Percentiles rank a stretch among this genome's conserved stretches.
phyloP scores from a whole-genome alignment of 1,140 invertebrate species.

The Callitettix versicolor region DNA sequence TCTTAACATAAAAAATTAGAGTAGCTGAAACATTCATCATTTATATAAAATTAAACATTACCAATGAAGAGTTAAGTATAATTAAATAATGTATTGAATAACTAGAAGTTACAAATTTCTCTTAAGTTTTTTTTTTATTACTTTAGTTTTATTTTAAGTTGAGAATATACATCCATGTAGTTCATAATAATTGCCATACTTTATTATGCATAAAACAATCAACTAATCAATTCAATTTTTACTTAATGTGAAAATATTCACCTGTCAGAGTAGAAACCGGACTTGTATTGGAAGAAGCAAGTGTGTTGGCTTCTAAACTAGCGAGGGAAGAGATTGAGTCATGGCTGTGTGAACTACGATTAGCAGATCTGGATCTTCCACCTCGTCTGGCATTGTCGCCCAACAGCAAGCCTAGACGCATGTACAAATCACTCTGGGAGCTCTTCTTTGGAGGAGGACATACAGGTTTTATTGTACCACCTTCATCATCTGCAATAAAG shows the following conservation, averaged over 20 bases:
- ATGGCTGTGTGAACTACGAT: constrained; percentile 16
- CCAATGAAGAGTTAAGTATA: too few relatives aligned
- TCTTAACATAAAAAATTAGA: too few relatives aligned
- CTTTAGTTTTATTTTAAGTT: too few relatives aligned
- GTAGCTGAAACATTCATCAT: too few relatives aligned
- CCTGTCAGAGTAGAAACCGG: constrained; percentile 80
- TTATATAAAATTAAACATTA: too few relatives aligned
- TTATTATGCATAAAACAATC: too few relatives aligned
- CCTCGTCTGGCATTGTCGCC: constrained; percentile 46
- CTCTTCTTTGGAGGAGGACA: constrained; percentile 36
- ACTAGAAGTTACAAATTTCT: too few relatives aligned
- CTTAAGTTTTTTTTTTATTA: too few relatives aligned
- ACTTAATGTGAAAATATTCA: constrained; percentile 30
- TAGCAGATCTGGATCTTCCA: constrained; percentile 4
- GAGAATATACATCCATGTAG: too few relatives aligned
- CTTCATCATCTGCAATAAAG: constrained; percentile 54
- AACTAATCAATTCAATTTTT: too few relatives aligned
- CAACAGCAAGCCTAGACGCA: constrained; percentile 69
- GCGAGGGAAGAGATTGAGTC: constrained; percentile 56
- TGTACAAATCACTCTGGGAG: constrained; percentile 70
- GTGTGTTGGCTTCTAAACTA: constrained; percentile 52
- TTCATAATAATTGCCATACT: too few relatives aligned
- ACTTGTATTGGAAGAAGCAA: constrained; percentile 69
- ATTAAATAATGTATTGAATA: too few relatives aligned
- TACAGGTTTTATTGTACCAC: constrained; percentile 49